Base-by-base conservation (phyloP, 1,140 invertebrate species). In the Brachionus rotundiformis region DNA sequence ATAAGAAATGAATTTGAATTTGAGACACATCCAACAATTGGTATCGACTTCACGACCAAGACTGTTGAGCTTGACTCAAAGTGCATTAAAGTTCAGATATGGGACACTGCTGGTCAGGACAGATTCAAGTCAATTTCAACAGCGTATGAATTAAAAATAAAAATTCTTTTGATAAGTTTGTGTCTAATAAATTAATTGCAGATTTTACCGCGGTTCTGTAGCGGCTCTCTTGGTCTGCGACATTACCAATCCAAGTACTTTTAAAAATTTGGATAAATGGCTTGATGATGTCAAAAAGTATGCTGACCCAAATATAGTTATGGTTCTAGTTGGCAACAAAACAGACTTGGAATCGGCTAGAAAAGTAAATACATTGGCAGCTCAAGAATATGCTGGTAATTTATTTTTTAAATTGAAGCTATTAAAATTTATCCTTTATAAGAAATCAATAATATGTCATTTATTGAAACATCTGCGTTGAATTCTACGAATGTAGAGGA, bases 1-100 rank as follows among this genome's bases (percentile, higher is more conserved):
- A 99, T 98, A 89, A 93, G 97, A 89, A 99, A 99, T 92, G 97
- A 99, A 92, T 99, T 99, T 89, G 99, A 98, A 90, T 91, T 99
- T 90, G 98, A 99, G 91, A 98, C 95, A 84, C 99, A 99, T 90
- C 98, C 96, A 83, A 99, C 98, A 83, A 99, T 99, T 91, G 98
- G 98, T 83, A 98, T 99, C 83, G 98, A 99, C 90, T 99, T 99
- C 91, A 97, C 98, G 79, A 99, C 90, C 97, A 83, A 86, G 85
- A 88, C 86, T 84, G 87, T 88, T 83, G 84, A 87, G 82, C 85
- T 88, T 11, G 86, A 88, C 82, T 85, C 84, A 27, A 87, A 87
- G 83, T 86, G 85, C 25, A 86, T 88, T 88, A 98, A 99, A 89
- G 96, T 96, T 85, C 87, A 89, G 81, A 89, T 89, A 27, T 89